Evolutionary conservation across 1,140 invertebrate species (phyloP), one percentile per base, ranked within the genome.

Genomic region (Drosophila seguyi): DNA sequence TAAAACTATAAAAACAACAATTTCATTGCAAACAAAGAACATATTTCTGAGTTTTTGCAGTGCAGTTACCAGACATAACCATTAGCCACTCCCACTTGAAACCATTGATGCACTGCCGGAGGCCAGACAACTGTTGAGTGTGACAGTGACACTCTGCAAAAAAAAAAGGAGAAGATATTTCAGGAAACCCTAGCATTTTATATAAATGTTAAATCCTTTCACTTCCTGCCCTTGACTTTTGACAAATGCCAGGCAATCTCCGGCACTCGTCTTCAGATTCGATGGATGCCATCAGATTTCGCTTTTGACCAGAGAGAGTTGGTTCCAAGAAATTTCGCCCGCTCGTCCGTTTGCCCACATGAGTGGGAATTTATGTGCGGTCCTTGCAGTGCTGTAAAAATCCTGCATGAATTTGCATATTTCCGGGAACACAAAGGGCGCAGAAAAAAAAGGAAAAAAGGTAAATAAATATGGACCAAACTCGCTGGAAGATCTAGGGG

Each of bases 361-460:
- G 65, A 47, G 57, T 62, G 31, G 41, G 29, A 62, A 69, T 78
- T 71, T 78, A 62, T 78, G 56, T 61, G 56, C 47, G 73, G 73
- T 59, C 56, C 73, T 38, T 50, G 62, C 63, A 68, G 66, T 48
- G 69, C 16, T 42, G 36, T 72, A 58, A 42, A 76, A 77, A 53
- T 41, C 74, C 56, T 59, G 56, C 62, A 68, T 56, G 55, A 78
- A 78, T 78, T 78, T 78, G 74, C 75, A 78, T 78, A 78, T 78
- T 71, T 71, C 63, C 38, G 25, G 50, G n/a, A 44, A 36, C 74
- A 67, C 48, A 76, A 68, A 60, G 36, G 44, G 29, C 18, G 18
- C 25, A 22, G 34, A 4, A 29, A 65, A 65, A 10, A 62, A 25
- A 38, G 6, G 48, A 27, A 18, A 50, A 55, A 69, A 69, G 65